Evolutionary conservation across 2,797 vertebrate species (phyloP), one percentile per base, ranked within the genome.

Genomic region (Pantherophis alleghaniensis): DNA sequence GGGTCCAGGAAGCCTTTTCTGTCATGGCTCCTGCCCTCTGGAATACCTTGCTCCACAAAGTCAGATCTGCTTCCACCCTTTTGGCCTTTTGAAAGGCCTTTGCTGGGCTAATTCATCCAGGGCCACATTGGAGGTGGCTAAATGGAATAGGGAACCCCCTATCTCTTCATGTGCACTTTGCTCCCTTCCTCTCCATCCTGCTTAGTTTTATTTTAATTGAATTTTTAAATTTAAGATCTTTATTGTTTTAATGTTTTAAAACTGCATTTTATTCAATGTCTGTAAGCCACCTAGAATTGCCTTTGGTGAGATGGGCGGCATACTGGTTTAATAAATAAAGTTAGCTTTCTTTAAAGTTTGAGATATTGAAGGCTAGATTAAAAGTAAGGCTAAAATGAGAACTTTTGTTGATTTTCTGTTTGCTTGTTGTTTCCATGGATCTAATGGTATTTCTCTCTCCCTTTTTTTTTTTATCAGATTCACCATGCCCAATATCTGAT

Each of bases 401-500:
- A 79, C 26, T 57, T 37, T 88, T 28, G n/a, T 66, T 2, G 18
- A 11, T 16, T 87, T 66, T 60, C 7, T 86, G 7, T 32, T 88
- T 90, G 24, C 32, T 59, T 28, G 2, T 69, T 90, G 9, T 28
- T 47, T 88, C 16, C 22, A 92, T 87, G 95, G 47, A 95, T 4
- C 0, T n/a, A 13, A 0, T 0, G 7, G 14, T 32, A 87, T 59
- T 37, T 47, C 1, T 47, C 26, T 74, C 4, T 26, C 94, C 86
- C 60, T 57, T 22, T 94, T 86, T 61, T 37, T 59, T 90, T 92
- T 51, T 92, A 28, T 28, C 98, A 99, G 99, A 98, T 99, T 94
- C 97, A 98, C 91, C 98, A 97, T 96, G 98, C 98, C 94, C 97
- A 98, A 87, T 98, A 99, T 95, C 96, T 99, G 95, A 97, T 96